These are phyloP conservation scores for Perizoma flavofasciatum DNA, from an alignment of 2,888 invertebrate genomes.

Conservation along the genomic window DNA sequence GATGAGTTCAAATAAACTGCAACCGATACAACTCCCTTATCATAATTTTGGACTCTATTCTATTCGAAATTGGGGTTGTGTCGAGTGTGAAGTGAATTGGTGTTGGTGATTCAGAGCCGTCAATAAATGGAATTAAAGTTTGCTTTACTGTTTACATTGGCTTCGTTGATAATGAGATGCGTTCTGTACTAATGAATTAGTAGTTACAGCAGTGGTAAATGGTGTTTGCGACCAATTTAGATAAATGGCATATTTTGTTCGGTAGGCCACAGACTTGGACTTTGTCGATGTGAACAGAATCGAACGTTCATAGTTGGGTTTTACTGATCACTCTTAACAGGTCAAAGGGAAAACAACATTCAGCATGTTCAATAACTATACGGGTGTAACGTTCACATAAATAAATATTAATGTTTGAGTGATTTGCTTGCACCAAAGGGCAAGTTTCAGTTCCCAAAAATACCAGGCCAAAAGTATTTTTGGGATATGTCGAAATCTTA, in stretches of 20 bases:
- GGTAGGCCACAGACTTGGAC: not conserved
- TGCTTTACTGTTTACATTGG: constrained; percentile 59
- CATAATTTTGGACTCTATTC: constrained; percentile 12
- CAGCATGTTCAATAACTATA: too few species aligned
- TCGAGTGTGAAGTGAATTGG: constrained; percentile 4
- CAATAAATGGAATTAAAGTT: constrained; percentile 59
- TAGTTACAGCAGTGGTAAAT: constrained; percentile 27
- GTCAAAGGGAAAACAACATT: too few species aligned
- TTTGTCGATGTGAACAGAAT: not conserved
- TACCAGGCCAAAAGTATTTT: too few species aligned
- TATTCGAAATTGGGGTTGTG: constrained; percentile 1
- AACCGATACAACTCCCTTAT: constrained; percentile 24
- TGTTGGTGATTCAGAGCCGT: constrained; percentile 17
- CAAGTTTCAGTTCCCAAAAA: too few species aligned
- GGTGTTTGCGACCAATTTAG: constrained; percentile 30
- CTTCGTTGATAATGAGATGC: constrained; percentile 59
- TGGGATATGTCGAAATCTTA: too few species aligned
- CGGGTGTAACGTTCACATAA: too few species aligned
- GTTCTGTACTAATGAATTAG: constrained; percentile 35
- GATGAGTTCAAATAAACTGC: constrained; percentile 41
- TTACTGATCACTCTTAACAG: too few species aligned
- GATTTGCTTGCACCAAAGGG: too few species aligned
- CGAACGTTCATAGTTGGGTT: too few species aligned
- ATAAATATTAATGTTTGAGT: too few species aligned
- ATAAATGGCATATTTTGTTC: constrained; percentile 21